Evolutionary conservation across 1,140 invertebrate genomes (phyloP).

Genomic region (Penaeus vannamei): DNA sequence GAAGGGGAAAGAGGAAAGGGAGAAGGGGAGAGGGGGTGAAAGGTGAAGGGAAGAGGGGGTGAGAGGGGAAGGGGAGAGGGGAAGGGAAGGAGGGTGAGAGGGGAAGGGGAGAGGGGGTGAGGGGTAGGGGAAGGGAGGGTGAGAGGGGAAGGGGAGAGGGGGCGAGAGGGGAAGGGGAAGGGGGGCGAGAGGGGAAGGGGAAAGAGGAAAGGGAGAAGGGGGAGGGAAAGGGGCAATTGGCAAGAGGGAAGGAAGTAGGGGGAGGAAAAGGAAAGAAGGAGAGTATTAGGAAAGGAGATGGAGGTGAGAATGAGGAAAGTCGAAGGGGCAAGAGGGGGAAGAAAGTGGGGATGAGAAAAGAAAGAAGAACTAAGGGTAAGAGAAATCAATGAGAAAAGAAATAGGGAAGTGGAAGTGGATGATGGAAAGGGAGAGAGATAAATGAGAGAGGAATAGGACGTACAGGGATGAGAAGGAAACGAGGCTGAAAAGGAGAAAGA

Average conservation of each 20-base stretch:
- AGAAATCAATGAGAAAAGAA: not conserved
- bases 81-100: too few species aligned
- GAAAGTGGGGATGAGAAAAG: not conserved
- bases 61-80: too few species aligned
- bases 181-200: conserved; percentile 28
- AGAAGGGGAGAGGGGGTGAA: too few species aligned
- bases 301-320: not conserved
- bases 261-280: not conserved
- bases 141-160: too few species aligned
- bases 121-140: too few species aligned
- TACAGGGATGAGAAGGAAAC: not conserved
- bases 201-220: not conserved
- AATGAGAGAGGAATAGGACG: too few species aligned
- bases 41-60: too few species aligned
- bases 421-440: not conserved
- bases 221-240: not conserved
- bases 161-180: not conserved
- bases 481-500: not conserved
- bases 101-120: too few species aligned
- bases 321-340: not conserved
- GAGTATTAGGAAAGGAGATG: too few species aligned
- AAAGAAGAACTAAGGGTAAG: too few species aligned
- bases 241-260: not conserved
- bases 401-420: not conserved
- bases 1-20: too few species aligned